phyloP scores from a whole-genome alignment of 2,888 invertebrate species.

The Lagria hirta region DNA sequence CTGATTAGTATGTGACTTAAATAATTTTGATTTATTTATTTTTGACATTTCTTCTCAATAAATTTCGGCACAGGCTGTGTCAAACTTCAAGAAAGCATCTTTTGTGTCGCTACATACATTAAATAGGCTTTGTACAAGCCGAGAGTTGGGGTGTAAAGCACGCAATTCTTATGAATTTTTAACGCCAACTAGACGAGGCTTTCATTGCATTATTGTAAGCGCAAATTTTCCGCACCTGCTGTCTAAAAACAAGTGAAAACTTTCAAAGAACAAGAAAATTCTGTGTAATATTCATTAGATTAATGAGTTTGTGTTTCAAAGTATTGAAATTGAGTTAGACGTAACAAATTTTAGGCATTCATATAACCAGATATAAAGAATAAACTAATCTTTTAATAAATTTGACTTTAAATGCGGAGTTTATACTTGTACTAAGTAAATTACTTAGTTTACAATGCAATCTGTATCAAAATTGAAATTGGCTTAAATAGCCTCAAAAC shows the following conservation, averaged over 20 bases:
- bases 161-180: constrained; percentile 16
- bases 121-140: constrained; percentile 8
- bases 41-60: too few species aligned
- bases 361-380: constrained; percentile 15
- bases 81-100: too few species aligned
- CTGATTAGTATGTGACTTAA: too few species aligned
- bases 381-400: constrained; percentile 19
- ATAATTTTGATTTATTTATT: too few species aligned
- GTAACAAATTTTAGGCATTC: constrained; percentile 14
- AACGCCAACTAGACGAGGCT: constrained; percentile 17
- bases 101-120: constrained; percentile 10
- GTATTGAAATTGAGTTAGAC: constrained; percentile 5
- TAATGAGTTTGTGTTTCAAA: constrained; percentile 1
- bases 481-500: too few species aligned
- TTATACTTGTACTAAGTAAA: constrained; percentile 14
- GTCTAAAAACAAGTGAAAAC: constrained; percentile 6
- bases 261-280: too few species aligned
- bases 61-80: constrained; percentile 4
- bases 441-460: too few species aligned
- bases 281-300: constrained; percentile 2
- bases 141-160: constrained; percentile 13
- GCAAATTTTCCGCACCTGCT: constrained; percentile 14
- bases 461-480: too few species aligned
- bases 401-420: constrained; percentile 17
- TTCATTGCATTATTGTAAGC: constrained; percentile 10